Evolutionary conservation across 2,797 vertebrate genomes (phyloP), one percentile per base, ranked within the genome.

Genomic region (Kryptopterus vitreolus): DNA sequence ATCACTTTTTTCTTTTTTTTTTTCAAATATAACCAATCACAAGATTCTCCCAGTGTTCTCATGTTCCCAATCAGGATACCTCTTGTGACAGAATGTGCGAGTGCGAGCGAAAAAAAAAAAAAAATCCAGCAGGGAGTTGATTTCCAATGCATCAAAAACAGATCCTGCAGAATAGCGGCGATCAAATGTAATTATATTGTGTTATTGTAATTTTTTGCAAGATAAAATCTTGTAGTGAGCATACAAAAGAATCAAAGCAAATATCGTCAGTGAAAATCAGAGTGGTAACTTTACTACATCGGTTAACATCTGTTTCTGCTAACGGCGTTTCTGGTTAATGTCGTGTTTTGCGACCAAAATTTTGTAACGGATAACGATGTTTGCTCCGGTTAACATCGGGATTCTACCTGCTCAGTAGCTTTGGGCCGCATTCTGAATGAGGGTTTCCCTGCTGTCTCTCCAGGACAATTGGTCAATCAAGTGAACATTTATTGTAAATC

Each of bases 1-100:
- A 80, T 81, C 43, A 4, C 83, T 11, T n/a, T 65, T 90, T 89
- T n/a, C n/a, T n/a, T n/a, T n/a, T 63, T 85, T 88, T 84, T 89
- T 90, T 89, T 88, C 80, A 85, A 68, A 80, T 88, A 18, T 77
- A 86, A 80, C 86, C 78, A 81, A 59, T 85, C 66, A 62, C 78
- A 81, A 35, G 61, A 33, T 66, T 52, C 29, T 71, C 57, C 31
- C 59, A 24, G 35, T 31, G n/a, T 33, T 68, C 77, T 72, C 62
- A 50, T 13, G 18, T n/a, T 71, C 53, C 61, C 59, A 38, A 50
- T 76, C 66, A 31, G 29, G 73, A 77, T 59, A 79, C 13, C 0
- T 22, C 6, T 12, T 1, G 61, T 69, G 24, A 68, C 18, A 29
- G 15, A n/a, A 11, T 46, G n/a, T 69, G 66, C 4, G 3, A 26